phyloP scores from a whole-genome alignment of 2,797 vertebrate species.

The Moxostoma hubbsi region DNA sequence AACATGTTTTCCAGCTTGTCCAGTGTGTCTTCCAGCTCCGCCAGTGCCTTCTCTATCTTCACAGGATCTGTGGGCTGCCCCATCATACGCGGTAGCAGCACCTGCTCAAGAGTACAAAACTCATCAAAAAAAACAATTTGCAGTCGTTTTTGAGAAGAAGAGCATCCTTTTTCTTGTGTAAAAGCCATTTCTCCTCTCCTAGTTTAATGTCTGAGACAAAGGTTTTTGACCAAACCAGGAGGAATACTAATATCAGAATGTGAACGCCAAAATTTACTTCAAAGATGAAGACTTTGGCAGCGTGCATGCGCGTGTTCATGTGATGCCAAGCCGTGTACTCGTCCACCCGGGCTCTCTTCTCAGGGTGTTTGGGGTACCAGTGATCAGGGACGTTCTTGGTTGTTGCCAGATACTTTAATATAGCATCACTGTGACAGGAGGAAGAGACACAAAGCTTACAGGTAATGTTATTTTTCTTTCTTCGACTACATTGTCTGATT shows the following conservation, averaged over 20 bases:
- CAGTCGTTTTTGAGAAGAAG: not conserved
- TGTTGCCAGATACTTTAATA: slow-evolving; percentile 76
- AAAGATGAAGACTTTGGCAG: slow-evolving; percentile 72
- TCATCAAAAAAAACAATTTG: not conserved
- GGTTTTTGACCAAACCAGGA: not conserved
- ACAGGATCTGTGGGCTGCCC: slow-evolving; percentile 60
- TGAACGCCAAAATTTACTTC: slow-evolving; percentile 61
- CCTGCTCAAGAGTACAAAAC: slow-evolving; percentile 58
- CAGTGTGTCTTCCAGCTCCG: slow-evolving; percentile 69
- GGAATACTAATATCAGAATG: not conserved
- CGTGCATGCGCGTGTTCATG: slow-evolving; percentile 68
- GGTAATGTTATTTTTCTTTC: not conserved
- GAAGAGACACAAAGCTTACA: not conserved
- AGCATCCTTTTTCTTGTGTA: no score
- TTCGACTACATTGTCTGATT: not conserved
- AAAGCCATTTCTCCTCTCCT: no score
- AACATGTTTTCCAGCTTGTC: slow-evolving; percentile 77
- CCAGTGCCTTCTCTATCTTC: slow-evolving; percentile 65
- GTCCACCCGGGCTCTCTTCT: slow-evolving; percentile 73
- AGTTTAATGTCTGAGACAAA: no score
- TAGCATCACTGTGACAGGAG: slow-evolving; percentile 72
- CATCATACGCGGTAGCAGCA: slow-evolving; percentile 66
- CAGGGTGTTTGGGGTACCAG: slow-evolving; percentile 77
- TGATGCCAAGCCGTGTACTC: slow-evolving; percentile 82
- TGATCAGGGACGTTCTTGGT: slow-evolving; percentile 66